phyloP scores from a whole-genome alignment of 2,888 invertebrate species.

The Dasysyrphus tricinctus region DNA sequence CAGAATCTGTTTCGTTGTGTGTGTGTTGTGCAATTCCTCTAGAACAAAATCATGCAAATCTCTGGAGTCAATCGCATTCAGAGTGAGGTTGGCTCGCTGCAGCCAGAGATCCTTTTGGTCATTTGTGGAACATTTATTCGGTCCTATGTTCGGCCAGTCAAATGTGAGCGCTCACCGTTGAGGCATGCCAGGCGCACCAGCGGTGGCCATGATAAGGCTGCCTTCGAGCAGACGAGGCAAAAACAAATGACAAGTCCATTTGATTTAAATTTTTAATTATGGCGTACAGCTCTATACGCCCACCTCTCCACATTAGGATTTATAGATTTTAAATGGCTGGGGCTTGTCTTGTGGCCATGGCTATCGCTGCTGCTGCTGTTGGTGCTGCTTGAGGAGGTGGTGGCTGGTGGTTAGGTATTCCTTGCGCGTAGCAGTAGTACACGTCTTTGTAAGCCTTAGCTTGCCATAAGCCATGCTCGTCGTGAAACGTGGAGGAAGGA shows the following conservation, averaged over 20 bases:
- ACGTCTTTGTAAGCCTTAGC: constrained; percentile 18
- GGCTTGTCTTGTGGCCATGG: constrained; percentile 67
- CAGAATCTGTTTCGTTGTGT: constrained; percentile 24
- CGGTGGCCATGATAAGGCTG: constrained; percentile 74
- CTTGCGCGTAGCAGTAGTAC: constrained; percentile 57
- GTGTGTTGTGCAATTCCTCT: constrained; percentile 28
- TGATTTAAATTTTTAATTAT: constrained; percentile 79
- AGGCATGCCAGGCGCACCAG: constrained; percentile 68
- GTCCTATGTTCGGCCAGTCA: constrained; percentile 55
- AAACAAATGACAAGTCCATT: constrained; percentile 78
- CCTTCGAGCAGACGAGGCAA: constrained; percentile 66
- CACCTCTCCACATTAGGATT: constrained; percentile 77
- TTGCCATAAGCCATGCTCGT: neutral
- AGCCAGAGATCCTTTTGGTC: constrained; percentile 64
- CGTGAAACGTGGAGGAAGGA: constrained; percentile 28
- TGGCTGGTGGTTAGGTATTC: constrained; percentile 19
- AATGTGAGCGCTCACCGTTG: constrained; percentile 64
- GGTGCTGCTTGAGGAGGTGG: constrained; percentile 45
- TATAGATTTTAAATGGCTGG: constrained; percentile 76
- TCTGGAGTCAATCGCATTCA: constrained; percentile 64
- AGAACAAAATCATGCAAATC: constrained; percentile 72
- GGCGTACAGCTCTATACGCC: constrained; percentile 78
- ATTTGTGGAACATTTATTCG: constrained; percentile 74
- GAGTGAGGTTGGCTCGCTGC: constrained; percentile 7
- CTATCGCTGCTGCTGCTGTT: constrained; percentile 40